Evolutionary conservation across 1,140 invertebrate species (phyloP).

Genomic region (Polypedilum vanderplanki): DNA sequence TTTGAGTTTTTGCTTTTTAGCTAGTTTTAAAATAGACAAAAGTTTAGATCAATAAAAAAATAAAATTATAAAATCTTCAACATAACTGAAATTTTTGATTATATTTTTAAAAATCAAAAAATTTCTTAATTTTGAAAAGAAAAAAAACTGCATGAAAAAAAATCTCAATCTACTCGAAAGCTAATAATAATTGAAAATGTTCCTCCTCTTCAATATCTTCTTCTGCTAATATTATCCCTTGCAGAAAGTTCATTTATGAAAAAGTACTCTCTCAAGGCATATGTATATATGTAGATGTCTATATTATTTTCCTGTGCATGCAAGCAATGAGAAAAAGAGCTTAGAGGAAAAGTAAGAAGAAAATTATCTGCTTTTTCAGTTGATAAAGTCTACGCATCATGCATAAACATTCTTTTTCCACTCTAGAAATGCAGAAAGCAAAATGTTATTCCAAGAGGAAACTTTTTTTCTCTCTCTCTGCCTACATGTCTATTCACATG

Average conservation of each 20-base stretch:
- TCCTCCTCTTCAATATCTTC: no score
- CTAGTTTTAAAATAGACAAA: no score
- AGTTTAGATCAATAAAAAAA: no score
- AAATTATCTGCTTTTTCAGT: not conserved
- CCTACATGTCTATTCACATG: not conserved
- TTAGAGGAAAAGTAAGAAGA: not conserved
- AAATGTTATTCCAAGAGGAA: not conserved
- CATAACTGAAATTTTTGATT: no score
- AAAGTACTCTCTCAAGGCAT: not conserved
- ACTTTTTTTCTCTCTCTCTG: not conserved
- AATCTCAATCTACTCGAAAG: not conserved
- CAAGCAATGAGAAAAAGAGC: not conserved
- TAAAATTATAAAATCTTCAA: no score
- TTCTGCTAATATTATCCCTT: no score
- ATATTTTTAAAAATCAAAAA: no score
- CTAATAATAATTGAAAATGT: constrained; percentile 8
- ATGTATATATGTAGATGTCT: not conserved
- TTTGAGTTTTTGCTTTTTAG: no score
- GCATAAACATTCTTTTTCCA: not conserved
- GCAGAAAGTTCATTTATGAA: not conserved
- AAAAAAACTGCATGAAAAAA: no score
- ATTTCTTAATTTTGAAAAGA: no score
- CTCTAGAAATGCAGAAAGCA: not conserved
- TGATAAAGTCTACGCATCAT: not conserved
- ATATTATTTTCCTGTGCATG: not conserved